A percentile compares a stretch with the other conserved stretches of the same genome.
phyloP scores from a whole-genome alignment of 2,113 vertebrate genomes.

The Gadus chalcogrammus region DNA sequence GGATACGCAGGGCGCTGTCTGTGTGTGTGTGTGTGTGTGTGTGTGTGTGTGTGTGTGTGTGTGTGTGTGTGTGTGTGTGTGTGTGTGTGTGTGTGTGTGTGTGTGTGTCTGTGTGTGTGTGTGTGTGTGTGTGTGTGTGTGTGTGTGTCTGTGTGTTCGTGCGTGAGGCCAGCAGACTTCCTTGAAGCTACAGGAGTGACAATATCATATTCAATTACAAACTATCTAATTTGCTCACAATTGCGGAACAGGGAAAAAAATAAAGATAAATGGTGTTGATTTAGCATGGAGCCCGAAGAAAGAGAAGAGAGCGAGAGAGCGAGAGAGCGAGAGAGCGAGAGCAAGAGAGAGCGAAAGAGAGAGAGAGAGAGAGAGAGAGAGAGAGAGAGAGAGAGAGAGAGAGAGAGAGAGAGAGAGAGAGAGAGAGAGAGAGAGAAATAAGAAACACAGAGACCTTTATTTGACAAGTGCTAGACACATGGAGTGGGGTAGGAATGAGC shows the following conservation, averaged over 20 bases:
- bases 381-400: conserved; percentile 22
- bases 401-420: conserved; percentile 26
- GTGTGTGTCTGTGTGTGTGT: no score
- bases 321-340: no score
- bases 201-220: conserved; percentile 60
- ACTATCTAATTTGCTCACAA: conserved; percentile 57
- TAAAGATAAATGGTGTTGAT: conserved; percentile 39
- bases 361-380: background rate
- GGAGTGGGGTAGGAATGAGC: conserved; percentile 61
- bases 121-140: no score
- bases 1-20: no score
- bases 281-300: conserved; percentile 22
- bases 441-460: conserved; percentile 48
- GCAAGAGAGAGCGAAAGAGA: background rate
- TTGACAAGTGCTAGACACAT: conserved; percentile 50
- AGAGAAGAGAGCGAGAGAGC: background rate
- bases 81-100: no score
- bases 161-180: background rate
- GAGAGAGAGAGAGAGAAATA: conserved; percentile 35
- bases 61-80: no score
- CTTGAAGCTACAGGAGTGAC: conserved; percentile 35
- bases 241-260: conserved; percentile 29
- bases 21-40: no score
- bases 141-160: no score
- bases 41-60: no score